A percentile compares a stretch with the other conserved stretches of the same genome.
These are phyloP conservation scores for Climacteris rufus DNA, from an alignment of 2,113 vertebrate species.

Conservation along the genomic window DNA sequence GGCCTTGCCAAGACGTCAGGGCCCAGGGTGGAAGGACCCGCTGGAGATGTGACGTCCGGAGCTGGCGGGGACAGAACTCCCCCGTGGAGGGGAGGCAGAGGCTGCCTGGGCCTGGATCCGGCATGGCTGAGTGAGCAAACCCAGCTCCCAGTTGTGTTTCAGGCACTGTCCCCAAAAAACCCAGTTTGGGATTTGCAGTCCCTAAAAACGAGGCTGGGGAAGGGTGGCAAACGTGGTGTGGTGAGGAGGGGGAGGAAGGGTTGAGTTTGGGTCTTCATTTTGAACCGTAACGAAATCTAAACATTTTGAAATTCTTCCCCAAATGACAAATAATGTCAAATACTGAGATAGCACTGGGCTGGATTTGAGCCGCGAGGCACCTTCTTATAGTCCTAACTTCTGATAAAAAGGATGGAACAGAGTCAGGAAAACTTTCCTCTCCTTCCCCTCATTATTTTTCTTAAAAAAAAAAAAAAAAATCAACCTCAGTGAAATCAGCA, in stretches of 20 bases:
- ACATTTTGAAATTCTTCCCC: slow-evolving; percentile 60
- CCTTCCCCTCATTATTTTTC: slow-evolving; percentile 17
- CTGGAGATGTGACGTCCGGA: background rate
- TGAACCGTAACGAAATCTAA: slow-evolving; percentile 2
- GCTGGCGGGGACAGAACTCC: background rate
- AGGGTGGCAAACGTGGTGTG: background rate
- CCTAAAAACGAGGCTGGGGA: rapidly evolving
- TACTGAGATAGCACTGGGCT: slow-evolving; percentile 60
- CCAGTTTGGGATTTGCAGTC: rapidly evolving
- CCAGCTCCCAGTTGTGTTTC: background rate
- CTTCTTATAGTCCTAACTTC: slow-evolving; percentile 58
- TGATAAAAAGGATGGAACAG: slow-evolving; percentile 62
- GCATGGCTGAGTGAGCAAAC: background rate
- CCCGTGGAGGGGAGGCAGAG: background rate
- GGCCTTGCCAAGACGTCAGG: background rate
- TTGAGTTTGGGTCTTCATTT: slow-evolving; percentile 41
- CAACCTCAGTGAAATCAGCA: background rate
- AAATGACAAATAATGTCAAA: slow-evolving; percentile 70
- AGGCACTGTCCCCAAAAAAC: rapidly evolving
- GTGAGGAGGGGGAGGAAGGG: slow-evolving; percentile 10
- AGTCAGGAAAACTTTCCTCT: slow-evolving; percentile 46
- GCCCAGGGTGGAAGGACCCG: background rate
- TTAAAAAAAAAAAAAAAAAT: background rate
- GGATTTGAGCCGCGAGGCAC: slow-evolving; percentile 60
- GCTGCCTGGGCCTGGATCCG: background rate